phyloP scores from a whole-genome alignment of 2,888 invertebrate genomes.

The Drosophila helvetica region DNA sequence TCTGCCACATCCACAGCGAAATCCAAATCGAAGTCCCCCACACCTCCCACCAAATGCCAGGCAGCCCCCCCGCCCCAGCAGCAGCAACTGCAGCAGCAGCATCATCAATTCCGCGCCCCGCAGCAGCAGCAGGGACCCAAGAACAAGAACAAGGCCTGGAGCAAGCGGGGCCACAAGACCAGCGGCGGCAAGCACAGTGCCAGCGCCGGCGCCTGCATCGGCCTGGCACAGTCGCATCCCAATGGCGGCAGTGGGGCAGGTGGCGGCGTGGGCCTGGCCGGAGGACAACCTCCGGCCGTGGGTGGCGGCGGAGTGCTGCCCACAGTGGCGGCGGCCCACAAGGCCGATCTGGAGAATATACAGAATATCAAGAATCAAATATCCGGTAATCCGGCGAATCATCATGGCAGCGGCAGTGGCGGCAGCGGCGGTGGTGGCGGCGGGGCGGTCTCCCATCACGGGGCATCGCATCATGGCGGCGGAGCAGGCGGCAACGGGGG shows the following conservation, averaged over 20 bases:
- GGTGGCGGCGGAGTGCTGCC: conserved; percentile 10
- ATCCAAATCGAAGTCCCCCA: conserved; percentile 72
- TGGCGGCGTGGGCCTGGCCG: conserved; percentile 10
- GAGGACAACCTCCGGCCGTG: background rate
- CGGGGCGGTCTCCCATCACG: conserved; percentile 43
- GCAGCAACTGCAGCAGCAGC: conserved; percentile 52
- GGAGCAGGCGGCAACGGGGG: conserved; percentile 21
- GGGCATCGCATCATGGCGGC: conserved; percentile 26
- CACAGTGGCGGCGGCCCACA: conserved; percentile 56
- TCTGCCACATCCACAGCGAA: background rate
- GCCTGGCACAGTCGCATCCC: conserved; percentile 47
- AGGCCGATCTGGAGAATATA: conserved; percentile 83
- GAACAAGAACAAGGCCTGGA: conserved; percentile 80
- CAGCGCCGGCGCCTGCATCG: conserved; percentile 60
- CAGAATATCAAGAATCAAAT: conserved; percentile 83
- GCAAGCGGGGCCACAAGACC: conserved; percentile 82
- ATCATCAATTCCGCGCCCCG: conserved; percentile 83
- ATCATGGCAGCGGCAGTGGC: conserved; percentile 37
- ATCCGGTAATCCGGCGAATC: conserved; percentile 47
- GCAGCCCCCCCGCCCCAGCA: conserved; percentile 19
- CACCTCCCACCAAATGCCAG: conserved; percentile 41
- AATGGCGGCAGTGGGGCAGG: conserved; percentile 15
- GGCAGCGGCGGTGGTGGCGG: conserved; percentile 5
- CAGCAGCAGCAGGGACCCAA: conserved; percentile 70
- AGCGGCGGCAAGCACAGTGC: conserved; percentile 71